Evolutionary conservation across 2,113 vertebrate species (phyloP).

Genomic region (Bucco capensis): DNA sequence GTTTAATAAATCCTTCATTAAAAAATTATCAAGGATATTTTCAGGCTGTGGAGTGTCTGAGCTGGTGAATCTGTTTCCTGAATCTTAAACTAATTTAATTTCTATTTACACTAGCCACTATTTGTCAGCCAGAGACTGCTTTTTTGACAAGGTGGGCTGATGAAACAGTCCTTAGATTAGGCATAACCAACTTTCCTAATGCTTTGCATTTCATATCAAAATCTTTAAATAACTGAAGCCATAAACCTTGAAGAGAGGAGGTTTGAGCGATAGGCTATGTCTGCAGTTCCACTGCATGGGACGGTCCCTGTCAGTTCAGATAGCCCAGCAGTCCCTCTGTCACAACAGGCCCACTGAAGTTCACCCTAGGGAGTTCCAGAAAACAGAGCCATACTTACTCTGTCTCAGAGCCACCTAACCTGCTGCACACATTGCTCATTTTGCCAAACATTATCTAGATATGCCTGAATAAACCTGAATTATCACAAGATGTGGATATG

Average conservation of each 20-base stretch:
- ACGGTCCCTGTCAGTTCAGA: not conserved
- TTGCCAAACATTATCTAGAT: not conserved
- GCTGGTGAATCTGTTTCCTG: not conserved
- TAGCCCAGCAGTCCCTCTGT: not conserved
- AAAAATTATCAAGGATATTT: not conserved
- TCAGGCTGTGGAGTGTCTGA: not conserved
- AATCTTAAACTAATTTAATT: not conserved
- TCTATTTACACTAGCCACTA: not conserved
- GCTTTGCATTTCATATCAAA: not conserved
- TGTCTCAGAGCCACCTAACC: not conserved
- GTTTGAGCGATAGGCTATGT: not conserved
- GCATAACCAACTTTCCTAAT: not conserved
- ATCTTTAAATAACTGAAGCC: not conserved
- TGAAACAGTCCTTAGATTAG: not conserved
- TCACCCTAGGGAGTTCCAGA: not conserved
- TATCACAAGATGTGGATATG: not conserved
- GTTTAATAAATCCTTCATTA: not conserved
- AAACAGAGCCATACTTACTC: not conserved
- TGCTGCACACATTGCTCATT: not conserved
- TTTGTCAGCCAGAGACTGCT: not conserved
- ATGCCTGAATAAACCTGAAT: not conserved
- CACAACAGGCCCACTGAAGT: not conserved
- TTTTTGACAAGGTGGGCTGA: not conserved
- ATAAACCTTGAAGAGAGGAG: not conserved
- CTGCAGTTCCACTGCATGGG: not conserved